Evolutionary conservation across 2,888 invertebrate species (phyloP), one percentile per base, ranked within the genome.

Genomic region (Rugalucina vietnamica): DNA sequence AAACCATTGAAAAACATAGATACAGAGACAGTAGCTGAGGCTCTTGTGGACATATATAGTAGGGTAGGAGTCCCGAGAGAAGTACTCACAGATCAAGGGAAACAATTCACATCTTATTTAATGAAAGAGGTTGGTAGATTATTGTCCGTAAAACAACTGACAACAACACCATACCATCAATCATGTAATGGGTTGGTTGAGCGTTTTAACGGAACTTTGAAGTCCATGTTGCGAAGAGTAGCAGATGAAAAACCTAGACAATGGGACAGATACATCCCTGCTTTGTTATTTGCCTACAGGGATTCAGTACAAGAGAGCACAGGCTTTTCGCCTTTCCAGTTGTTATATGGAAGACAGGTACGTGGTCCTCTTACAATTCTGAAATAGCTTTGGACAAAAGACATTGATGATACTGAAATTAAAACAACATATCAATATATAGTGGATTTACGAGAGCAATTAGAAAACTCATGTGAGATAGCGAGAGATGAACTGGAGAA

Each of bases 71-170:
- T 84, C 21, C 80, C 84, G 18, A 50, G 70, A n/a, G 82, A 87
- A 37, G 54, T 85, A 24, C 34, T 88, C 14, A 85, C 79, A 18
- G 88, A 88, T 57, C 29, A 34, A 37, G 76, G 84, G 77, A 81
- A 43, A 1, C 89, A 89, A 37, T 89, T 90, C 65, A 90, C 88
- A 0, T 84, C 86, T n/a, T 60, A 79, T n/a, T 36, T 89, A 18
- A 88, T 90, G 85, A 74, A 72, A 37, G 85, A 87, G 60, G 76
- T 89, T n/a, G 76, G 75, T 54, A 77, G 85, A 39, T 21, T 54
- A 24, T 54, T 54, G 21, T 54, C 54, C 18, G 21, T 54, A 5
- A 18, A 54, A 24, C 54, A 54, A 4, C 24, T 21, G n/a, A 54
- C 54, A 4, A 54, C 54, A 21, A 54, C 54, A 24, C n/a, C 54